Base-by-base conservation (phyloP, 2,888 invertebrate genomes). In the Lasioglossum figueresi region DNA sequence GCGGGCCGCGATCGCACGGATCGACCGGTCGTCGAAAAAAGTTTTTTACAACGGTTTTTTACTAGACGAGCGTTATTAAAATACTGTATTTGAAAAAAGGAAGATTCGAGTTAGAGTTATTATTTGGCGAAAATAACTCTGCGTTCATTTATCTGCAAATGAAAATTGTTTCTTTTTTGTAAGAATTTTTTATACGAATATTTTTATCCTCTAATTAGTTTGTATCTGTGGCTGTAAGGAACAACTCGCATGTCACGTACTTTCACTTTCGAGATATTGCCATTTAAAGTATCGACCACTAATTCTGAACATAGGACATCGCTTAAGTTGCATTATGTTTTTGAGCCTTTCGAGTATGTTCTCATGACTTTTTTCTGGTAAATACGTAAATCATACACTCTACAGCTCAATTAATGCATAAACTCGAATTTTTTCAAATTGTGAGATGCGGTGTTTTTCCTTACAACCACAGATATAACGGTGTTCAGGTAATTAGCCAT, bases 11-110 rank as follows among this genome's bases (percentile, higher is more conserved):
- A 89, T 89, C 87, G 89, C 82, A 86, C 85, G 80, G 79, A 79
- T 87, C 85, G 77, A 89, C 84, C 83, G 77, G 78, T 82, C 84
- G 85, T 85, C 87, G 88, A 87, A 90, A 90, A 87, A 90, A 87
- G 74, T 80, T 82, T 70, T 16, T 75, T 37, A 71, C 23, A 19
- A 23, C 16, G 37, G 34, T 68, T 19, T 59, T 88, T 90, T 16
- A 63, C 63, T 12, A 27, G 63, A 27, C 63, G 16, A 16, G 16
- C 63, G 31, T 31, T 31, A 63, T 31, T 63, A 14, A 27, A 63
- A 16, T 2, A 63, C 27, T 63, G 6, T 27, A 27, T 63, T 16
- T 31, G 27, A 16, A 63, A 63, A 43, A 31, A 31, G 4, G 14
- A 14, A 27, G 59, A 59, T 31, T 16, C 27, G 5, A 31, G 27